phyloP scores from a whole-genome alignment of 1,140 invertebrate genomes.

The Drosophila lowei region DNA sequence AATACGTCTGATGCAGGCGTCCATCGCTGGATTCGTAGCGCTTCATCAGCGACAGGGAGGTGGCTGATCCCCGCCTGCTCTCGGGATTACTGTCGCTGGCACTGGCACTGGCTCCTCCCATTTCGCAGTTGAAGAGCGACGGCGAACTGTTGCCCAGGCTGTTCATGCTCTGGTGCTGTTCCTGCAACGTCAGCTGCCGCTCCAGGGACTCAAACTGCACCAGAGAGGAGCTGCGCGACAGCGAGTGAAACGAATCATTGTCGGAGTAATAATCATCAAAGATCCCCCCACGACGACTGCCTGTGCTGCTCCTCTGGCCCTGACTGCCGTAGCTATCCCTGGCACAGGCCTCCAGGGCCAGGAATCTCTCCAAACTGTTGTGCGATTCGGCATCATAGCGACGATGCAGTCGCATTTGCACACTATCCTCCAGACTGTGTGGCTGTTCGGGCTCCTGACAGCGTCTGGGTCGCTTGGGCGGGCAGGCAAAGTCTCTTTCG shows the following conservation, averaged over 20 bases:
- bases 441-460: constrained; percentile 75
- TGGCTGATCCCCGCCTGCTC: constrained; percentile 61
- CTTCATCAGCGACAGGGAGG: constrained; percentile 68
- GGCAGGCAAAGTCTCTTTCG: constrained; percentile 90
- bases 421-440: constrained; percentile 57
- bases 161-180: constrained; percentile 66
- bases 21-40: constrained; percentile 75
- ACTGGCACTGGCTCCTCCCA: constrained; percentile 61
- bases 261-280: constrained; percentile 84
- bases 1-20: constrained; percentile 78
- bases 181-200: constrained; percentile 72
- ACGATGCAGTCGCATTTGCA: constrained; percentile 58
- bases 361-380: constrained; percentile 68
- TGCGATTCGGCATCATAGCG: constrained; percentile 52
- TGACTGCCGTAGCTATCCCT: constrained; percentile 69
- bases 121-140: constrained; percentile 83
- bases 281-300: constrained; percentile 52
- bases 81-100: constrained; percentile 66
- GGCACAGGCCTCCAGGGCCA: constrained; percentile 49
- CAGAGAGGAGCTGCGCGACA: constrained; percentile 89
- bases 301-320: constrained; percentile 57
- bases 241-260: constrained; percentile 84
- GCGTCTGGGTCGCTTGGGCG: constrained; percentile 89
- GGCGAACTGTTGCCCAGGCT: constrained; percentile 80
- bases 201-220: constrained; percentile 91